A percentile compares a stretch with the other conserved stretches of the same genome.
phyloP scores from a whole-genome alignment of 2,888 invertebrate genomes.

The Ernsta delagoae region DNA sequence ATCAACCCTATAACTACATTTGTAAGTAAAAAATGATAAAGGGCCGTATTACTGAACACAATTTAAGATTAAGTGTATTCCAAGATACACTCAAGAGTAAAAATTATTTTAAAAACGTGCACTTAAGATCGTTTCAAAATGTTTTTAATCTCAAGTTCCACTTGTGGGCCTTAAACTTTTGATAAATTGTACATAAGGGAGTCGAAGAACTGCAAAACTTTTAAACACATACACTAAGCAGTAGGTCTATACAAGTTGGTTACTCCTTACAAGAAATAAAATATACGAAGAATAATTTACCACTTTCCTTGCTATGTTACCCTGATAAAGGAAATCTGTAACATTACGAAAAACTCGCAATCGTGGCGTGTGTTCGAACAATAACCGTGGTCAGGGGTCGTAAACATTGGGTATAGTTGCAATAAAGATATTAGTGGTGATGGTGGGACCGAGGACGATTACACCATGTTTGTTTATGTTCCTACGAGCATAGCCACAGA shows the following conservation, averaged over 20 bases:
- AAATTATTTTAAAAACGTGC: too few species aligned
- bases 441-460: conserved; percentile 36
- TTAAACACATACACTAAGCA: neutral
- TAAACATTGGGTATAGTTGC: conserved; percentile 63
- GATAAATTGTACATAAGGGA: neutral
- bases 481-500: too few species aligned
- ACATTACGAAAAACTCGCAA: conserved; percentile 30
- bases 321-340: conserved; percentile 8
- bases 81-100: too few species aligned
- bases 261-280: neutral
- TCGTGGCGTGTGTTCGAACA: conserved; percentile 56
- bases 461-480: conserved; percentile 19
- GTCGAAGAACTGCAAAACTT: neutral
- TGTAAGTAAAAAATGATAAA: too few species aligned
- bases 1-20: too few species aligned
- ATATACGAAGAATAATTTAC: conserved; percentile 1
- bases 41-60: too few species aligned
- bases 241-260: too few species aligned
- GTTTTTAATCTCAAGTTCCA: too few species aligned
- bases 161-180: too few species aligned
- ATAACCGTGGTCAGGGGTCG: conserved; percentile 58
- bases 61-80: too few species aligned
- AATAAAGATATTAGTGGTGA: conserved; percentile 66
- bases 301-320: neutral
- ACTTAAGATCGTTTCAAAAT: too few species aligned